These are phyloP conservation scores for Hippocampus barbouri DNA, from an alignment of 2,113 vertebrate species.

Conservation along the genomic window DNA sequence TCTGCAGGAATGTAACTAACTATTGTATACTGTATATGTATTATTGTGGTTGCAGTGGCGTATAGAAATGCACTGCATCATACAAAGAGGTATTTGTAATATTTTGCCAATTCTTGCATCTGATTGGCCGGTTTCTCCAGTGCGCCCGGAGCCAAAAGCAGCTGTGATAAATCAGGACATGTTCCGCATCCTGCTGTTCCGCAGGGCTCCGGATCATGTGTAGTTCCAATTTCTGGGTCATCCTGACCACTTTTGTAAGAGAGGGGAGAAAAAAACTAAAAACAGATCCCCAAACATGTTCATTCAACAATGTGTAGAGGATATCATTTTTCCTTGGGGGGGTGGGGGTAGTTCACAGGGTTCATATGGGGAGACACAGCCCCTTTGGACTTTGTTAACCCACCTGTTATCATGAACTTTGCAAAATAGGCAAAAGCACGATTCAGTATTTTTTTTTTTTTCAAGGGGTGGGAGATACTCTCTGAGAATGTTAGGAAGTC, in stretches of 20 bases:
- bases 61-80: too few species aligned
- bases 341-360: slow-evolving; percentile 31
- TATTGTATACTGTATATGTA: too few species aligned
- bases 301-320: slow-evolving; percentile 18
- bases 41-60: neutral
- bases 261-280: slow-evolving; percentile 2
- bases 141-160: slow-evolving; percentile 25
- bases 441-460: neutral
- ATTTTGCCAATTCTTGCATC: slow-evolving; percentile 10
- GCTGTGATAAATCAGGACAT: slow-evolving; percentile 43
- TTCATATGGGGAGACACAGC: slow-evolving; percentile 7
- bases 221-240: slow-evolving; percentile 49
- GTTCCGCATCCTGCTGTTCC: slow-evolving; percentile 31
- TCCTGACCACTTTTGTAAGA: slow-evolving; percentile 31
- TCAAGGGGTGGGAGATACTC: neutral
- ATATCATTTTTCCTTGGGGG: slow-evolving; percentile 24
- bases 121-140: neutral
- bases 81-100: neutral
- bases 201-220: slow-evolving; percentile 7
- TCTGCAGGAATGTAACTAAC: too few species aligned
- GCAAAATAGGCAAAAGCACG: neutral
- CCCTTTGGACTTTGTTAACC: slow-evolving; percentile 25
- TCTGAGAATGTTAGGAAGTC: neutral
- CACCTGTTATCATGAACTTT: slow-evolving; percentile 25
- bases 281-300: slow-evolving; percentile 7